phyloP scores from a whole-genome alignment of 2,888 invertebrate genomes.

The Candidula unifasciata region DNA sequence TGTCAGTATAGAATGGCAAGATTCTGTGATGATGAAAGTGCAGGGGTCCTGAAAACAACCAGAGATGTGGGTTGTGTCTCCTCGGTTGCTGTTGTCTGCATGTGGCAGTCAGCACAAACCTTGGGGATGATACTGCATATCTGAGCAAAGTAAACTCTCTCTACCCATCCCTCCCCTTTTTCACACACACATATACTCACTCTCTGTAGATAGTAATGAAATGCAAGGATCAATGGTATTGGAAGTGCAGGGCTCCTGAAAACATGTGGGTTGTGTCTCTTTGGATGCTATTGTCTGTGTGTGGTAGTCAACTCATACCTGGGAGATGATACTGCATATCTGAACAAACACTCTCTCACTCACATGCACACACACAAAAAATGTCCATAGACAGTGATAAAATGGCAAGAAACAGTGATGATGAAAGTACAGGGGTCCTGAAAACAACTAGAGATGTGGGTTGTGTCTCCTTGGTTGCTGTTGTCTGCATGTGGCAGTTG shows the following conservation, averaged over 20 bases:
- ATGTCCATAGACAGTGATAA: too few relatives aligned
- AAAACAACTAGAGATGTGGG: constrained; percentile 62
- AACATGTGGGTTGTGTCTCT: constrained; percentile 61
- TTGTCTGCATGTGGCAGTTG: constrained; percentile 56
- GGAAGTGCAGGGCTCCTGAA: constrained; percentile 63
- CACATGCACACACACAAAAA: background rate
- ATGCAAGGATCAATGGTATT: constrained; percentile 1
- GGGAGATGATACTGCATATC: constrained; percentile 46
- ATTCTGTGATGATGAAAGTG: constrained; percentile 45
- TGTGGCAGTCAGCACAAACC: constrained; percentile 51
- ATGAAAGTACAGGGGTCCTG: constrained; percentile 62
- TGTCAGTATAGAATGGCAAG: too few relatives aligned
- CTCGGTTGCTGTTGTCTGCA: constrained; percentile 48
- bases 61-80: constrained; percentile 60
- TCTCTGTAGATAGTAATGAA: too few relatives aligned
- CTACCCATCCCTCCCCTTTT: too few relatives aligned
- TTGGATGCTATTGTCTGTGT: constrained; percentile 48
- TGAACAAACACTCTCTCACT: constrained; percentile 32
- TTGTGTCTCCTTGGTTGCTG: constrained; percentile 53
- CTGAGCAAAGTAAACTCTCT: constrained; percentile 43
- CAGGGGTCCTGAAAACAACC: constrained; percentile 66
- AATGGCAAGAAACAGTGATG: constrained; percentile 33
- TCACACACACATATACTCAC: too few relatives aligned
- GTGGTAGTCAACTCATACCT: constrained; percentile 48
- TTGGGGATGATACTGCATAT: constrained; percentile 45